Evolutionary conservation across 2,888 invertebrate species (phyloP).

Genomic region (Chymomyza amoena): DNA sequence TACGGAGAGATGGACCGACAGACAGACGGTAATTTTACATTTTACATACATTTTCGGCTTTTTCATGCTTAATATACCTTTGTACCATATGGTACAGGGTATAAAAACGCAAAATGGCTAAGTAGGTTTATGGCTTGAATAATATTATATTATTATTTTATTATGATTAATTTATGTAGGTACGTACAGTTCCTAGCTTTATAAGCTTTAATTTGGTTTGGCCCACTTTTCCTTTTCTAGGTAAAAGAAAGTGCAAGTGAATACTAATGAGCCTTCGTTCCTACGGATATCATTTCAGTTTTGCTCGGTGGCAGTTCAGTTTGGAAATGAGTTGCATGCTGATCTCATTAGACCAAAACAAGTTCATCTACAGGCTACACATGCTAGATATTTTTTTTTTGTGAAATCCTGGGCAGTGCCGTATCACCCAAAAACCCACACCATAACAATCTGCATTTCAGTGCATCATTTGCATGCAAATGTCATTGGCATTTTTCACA

Average conservation of each 20-base stretch:
- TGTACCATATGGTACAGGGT: too few species aligned
- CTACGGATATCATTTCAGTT: neutral
- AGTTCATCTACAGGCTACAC: constrained; percentile 52
- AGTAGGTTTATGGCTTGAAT: too few species aligned
- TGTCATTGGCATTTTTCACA: constrained; percentile 65
- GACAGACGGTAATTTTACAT: too few species aligned
- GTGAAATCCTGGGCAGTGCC: constrained; percentile 26
- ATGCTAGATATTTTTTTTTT: constrained; percentile 20
- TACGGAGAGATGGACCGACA: too few species aligned
- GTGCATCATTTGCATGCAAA: constrained; percentile 69
- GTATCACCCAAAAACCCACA: neutral
- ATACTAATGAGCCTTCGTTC: neutral
- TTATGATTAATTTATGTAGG: too few species aligned
- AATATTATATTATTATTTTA: too few species aligned
- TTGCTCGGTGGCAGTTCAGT: constrained; percentile 22
- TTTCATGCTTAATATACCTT: too few species aligned
- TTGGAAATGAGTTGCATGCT: constrained; percentile 61
- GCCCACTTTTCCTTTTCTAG: too few species aligned
- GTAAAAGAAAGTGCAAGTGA: neutral
- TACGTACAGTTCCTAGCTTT: neutral
- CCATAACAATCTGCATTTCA: constrained; percentile 27
- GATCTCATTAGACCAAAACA: constrained; percentile 69
- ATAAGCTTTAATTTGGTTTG: too few species aligned
- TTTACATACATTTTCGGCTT: too few species aligned
- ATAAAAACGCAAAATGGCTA: too few species aligned